Evolutionary conservation across 1,140 invertebrate genomes (phyloP), one percentile per base, ranked within the genome.

Genomic region (Scaptodrosophila lebanonensis): DNA sequence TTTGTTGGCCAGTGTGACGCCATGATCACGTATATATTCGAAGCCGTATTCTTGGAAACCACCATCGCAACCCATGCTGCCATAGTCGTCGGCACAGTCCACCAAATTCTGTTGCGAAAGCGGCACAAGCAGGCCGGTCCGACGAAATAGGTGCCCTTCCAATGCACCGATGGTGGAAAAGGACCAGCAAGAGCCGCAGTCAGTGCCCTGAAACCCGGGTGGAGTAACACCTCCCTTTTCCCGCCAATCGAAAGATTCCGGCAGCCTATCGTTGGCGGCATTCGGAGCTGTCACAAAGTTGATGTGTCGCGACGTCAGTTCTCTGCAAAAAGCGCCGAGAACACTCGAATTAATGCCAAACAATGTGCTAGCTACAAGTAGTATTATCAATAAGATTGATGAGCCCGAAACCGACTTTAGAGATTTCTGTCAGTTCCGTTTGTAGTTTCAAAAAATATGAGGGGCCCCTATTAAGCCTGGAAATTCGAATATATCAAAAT

Each of bases 11-110:
- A 88, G 87, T 53, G 92, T 90, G 18, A 93, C 88, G 11, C 92
- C 91, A 61, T 89, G 88, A 32, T 88, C 86, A 42, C 85, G 76
- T 43, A 95, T 89, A 75, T 95, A 95, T 53, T 90, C 87, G 70
- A 92, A 93, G 1, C 91, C 91, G 9, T 87, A 84, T 53, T 91
- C 89, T 87, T 93, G 89, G 1, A 90, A 86, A 7, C 93, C 93
- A 32, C 93, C 93, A 18, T 89, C 84, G 69, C 94, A 95, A 0
- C 93, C 94, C 32, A 88, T 60, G 82, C 91, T 93, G 2, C 90
- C 90, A 45, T 88, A 88, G 60, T 84, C 89, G 2, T 92, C 92
- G 72, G 89, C 88, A 58, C 91, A 92, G 70, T 92, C 91, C 1
- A 92, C 86, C 0, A 92, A 72, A 27, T 91, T 89, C 60, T 92